phyloP scores from a whole-genome alignment of 2,797 vertebrate genomes.

The Microcaecilia unicolor region DNA sequence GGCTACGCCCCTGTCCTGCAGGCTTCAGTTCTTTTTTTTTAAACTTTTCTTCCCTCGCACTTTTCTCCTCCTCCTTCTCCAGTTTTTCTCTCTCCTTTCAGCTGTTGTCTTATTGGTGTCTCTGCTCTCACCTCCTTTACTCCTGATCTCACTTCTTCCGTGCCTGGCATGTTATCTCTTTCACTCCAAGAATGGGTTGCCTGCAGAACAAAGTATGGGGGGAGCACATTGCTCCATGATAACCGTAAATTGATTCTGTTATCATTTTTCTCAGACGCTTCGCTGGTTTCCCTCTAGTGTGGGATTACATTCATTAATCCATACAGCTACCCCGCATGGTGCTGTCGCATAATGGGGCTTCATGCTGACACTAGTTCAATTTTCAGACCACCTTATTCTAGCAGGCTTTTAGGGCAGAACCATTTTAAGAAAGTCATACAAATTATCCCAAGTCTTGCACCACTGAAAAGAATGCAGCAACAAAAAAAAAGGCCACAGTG shows the following conservation, averaged over 20 bases:
- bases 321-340: neutral
- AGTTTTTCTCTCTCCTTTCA: neutral
- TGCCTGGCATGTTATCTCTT: neutral
- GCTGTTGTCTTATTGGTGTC: neutral
- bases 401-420: neutral
- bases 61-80: constrained; percentile 1
- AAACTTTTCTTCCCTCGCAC: no score
- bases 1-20: no score
- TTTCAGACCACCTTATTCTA: no score
- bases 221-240: neutral
- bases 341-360: neutral
- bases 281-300: neutral
- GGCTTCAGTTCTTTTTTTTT: no score
- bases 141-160: neutral
- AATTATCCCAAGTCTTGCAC: neutral
- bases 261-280: neutral
- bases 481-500: no score
- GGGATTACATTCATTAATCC: fast-evolving
- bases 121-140: neutral
- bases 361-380: fast-evolving
- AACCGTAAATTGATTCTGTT: neutral
- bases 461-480: no score
- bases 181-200: no score
- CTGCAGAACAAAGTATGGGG: no score
- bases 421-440: neutral